phyloP scores from a whole-genome alignment of 2,113 vertebrate genomes.

The Heptranchias perlo region DNA sequence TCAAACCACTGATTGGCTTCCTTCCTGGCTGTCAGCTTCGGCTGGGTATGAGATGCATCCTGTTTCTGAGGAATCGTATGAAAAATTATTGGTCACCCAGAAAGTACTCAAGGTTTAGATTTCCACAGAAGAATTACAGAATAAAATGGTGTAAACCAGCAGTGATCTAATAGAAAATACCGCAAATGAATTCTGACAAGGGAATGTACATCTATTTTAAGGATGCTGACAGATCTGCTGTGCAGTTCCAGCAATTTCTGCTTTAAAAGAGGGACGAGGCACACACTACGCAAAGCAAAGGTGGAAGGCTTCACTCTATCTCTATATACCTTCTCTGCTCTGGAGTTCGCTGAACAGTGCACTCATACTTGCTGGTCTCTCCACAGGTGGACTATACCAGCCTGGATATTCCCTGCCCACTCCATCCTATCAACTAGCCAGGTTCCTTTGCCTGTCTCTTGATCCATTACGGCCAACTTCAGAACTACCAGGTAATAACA shows the following conservation, averaged over 20 bases:
- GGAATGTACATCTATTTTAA: neutral
- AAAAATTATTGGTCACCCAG: neutral
- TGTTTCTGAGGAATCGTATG: conserved; percentile 2
- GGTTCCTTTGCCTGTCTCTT: neutral
- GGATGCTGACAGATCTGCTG: neutral
- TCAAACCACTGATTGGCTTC: conserved; percentile 78
- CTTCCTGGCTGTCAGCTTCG: conserved; percentile 46
- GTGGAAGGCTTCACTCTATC: neutral
- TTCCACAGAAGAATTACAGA: neutral
- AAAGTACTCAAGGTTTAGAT: neutral
- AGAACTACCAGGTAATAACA: neutral
- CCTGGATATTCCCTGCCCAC: neutral
- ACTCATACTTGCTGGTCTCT: neutral
- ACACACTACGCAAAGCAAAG: neutral
- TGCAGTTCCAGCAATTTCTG: neutral
- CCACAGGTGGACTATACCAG: neutral
- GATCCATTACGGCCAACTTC: neutral
- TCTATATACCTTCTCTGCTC: neutral
- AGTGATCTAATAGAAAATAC: neutral
- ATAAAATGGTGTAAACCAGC: neutral
- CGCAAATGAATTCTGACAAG: neutral
- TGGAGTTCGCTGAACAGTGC: neutral
- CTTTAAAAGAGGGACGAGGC: neutral
- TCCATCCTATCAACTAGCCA: neutral
- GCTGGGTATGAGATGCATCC: conserved; percentile 32